These are phyloP conservation scores for Rotaria macrura DNA, from an alignment of 2,888 invertebrate species.

Conservation along the genomic window DNA sequence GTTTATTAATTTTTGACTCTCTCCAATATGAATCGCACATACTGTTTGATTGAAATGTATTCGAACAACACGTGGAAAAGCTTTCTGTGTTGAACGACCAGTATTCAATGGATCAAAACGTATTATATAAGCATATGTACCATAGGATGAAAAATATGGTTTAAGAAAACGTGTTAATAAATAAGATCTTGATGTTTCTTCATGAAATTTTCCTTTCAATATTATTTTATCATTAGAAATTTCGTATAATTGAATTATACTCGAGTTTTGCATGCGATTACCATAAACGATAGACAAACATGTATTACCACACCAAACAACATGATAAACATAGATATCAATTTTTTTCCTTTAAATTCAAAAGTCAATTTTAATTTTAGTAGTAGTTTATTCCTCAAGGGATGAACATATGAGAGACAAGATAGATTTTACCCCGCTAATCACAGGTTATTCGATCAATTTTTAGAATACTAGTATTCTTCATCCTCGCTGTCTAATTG, in stretches of 20 bases:
- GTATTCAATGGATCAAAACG: neutral
- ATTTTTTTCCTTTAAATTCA: neutral
- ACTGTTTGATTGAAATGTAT: neutral
- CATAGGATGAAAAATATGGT: neutral
- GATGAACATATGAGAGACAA: too few species aligned
- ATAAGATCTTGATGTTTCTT: neutral
- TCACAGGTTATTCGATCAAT: too few species aligned
- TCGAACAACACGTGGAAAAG: neutral
- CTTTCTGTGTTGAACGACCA: neutral
- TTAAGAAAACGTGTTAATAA: neutral
- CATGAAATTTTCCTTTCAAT: neutral
- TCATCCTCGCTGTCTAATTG: too few species aligned
- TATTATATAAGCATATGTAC: neutral
- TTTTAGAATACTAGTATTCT: too few species aligned
- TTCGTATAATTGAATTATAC: conserved; percentile 1
- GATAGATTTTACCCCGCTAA: too few species aligned
- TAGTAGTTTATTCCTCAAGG: too few species aligned
- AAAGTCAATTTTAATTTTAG: neutral
- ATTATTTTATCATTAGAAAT: neutral
- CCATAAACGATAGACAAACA: neutral
- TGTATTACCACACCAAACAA: conserved; percentile 11
- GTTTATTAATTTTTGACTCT: too few species aligned
- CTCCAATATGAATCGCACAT: neutral
- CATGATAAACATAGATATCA: neutral
- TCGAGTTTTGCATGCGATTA: neutral